These are phyloP conservation scores for Bubo scandiacus DNA, from an alignment of 2,113 vertebrate species.

Conservation along the genomic window DNA sequence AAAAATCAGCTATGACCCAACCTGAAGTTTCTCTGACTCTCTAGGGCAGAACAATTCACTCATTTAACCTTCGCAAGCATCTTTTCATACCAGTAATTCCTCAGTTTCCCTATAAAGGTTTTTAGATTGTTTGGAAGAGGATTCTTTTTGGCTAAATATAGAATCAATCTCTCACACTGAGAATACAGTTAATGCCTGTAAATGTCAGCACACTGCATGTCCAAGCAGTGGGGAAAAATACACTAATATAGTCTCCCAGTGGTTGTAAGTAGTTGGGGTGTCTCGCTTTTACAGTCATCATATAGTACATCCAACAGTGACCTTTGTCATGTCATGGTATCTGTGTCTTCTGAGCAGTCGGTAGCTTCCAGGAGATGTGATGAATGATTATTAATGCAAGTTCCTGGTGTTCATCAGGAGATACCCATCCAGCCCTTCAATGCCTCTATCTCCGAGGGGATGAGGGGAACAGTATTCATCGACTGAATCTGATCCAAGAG, in stretches of 20 bases:
- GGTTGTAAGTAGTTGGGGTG: not conserved
- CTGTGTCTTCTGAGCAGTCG: rapidly evolving
- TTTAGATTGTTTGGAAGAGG: not conserved
- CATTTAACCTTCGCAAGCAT: not conserved
- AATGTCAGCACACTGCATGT: not conserved
- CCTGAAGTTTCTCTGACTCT: not conserved
- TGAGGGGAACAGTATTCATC: not conserved
- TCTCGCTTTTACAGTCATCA: not conserved
- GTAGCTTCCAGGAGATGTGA: not conserved
- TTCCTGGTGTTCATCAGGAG: not conserved
- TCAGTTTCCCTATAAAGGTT: not conserved
- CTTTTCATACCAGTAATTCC: not conserved
- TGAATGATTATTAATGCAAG: not conserved
- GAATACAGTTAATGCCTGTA: not conserved
- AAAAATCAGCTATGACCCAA: not conserved
- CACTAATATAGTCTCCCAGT: not conserved
- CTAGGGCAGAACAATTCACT: not conserved
- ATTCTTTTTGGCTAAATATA: not conserved
- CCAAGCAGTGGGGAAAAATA: not conserved
- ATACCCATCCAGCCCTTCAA: not conserved
- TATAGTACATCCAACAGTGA: rapidly evolving
- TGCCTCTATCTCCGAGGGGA: not conserved
- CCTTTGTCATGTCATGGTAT: rapidly evolving
- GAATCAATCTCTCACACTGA: not conserved
- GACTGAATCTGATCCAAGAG: not conserved